These are phyloP conservation scores for Brienomyrus brachyistius DNA, from an alignment of 2,113 vertebrate genomes.

Conservation along the genomic window DNA sequence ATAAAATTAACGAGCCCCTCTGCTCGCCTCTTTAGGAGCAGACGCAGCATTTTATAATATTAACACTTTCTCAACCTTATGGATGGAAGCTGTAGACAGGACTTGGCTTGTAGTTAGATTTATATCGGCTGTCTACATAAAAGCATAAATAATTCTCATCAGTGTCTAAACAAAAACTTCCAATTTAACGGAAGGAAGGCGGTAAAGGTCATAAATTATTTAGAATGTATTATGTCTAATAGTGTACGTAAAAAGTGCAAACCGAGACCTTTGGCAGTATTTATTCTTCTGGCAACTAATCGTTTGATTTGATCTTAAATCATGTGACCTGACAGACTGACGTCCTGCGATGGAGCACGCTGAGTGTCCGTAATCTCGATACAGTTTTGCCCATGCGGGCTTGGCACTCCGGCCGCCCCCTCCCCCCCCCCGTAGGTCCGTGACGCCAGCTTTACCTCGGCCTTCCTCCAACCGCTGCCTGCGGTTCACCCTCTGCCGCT, in stretches of 20 bases:
- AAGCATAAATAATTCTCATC: background rate
- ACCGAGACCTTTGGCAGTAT: background rate
- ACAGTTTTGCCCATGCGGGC: background rate
- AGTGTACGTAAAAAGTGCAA: background rate
- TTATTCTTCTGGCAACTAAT: too few relatives aligned
- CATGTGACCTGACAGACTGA: background rate
- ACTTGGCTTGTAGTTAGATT: background rate
- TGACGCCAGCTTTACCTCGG: constrained; percentile 69
- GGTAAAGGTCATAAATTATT: background rate
- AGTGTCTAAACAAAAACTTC: background rate
- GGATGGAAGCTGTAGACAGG: background rate
- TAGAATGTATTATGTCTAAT: background rate
- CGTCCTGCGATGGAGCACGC: background rate
- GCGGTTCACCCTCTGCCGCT: constrained; percentile 86
- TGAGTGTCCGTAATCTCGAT: background rate
- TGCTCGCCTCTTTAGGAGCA: background rate
- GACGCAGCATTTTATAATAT: background rate
- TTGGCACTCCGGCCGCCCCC: background rate
- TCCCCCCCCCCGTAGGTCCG: background rate
- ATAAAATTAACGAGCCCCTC: background rate
- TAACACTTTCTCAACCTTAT: background rate
- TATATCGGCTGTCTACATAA: background rate
- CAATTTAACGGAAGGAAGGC: background rate
- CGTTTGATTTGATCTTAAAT: background rate
- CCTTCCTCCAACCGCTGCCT: constrained; percentile 90